A percentile compares a stretch with the other conserved stretches of the same genome.
Conservation (phyloP, 2,888 invertebrate species). For the Argyra leucocephala region DNA sequence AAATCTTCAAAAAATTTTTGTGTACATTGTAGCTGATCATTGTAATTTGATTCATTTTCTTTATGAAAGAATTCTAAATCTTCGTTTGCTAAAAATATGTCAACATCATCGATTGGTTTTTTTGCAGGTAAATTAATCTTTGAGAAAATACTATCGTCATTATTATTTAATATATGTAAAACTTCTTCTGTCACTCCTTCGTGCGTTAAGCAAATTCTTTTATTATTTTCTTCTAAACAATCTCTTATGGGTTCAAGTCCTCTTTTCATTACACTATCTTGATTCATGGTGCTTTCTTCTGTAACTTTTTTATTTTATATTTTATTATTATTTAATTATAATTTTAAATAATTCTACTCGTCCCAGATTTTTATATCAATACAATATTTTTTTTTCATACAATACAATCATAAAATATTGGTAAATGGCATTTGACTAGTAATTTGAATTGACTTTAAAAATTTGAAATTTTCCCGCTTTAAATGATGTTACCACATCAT, state of each 20-base stretch:
- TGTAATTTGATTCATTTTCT: constrained; percentile 20
- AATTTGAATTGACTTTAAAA: no score
- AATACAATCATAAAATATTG: no score
- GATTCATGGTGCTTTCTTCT: background rate
- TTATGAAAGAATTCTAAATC: constrained; percentile 27
- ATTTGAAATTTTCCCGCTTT: no score
- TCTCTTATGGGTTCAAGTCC: background rate
- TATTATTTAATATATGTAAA: constrained; percentile 6
- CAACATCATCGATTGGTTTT: constrained; percentile 7
- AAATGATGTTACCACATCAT: no score
- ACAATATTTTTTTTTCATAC: no score
- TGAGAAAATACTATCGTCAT: constrained; percentile 24
- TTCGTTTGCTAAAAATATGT: constrained; percentile 21
- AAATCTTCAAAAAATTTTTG: constrained; percentile 39
- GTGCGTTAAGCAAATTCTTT: background rate
- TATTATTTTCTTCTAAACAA: background rate
- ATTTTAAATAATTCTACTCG: no score
- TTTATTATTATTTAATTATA: no score
- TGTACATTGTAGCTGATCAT: constrained; percentile 32
- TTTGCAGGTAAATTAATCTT: constrained; percentile 19
- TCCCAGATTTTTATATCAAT: no score
- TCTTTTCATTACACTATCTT: background rate
- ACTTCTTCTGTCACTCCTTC: background rate
- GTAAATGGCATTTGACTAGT: no score
- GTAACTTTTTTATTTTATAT: no score